Base-by-base conservation (phyloP, 2,888 invertebrate species). In the Helicoverpa assulta region DNA sequence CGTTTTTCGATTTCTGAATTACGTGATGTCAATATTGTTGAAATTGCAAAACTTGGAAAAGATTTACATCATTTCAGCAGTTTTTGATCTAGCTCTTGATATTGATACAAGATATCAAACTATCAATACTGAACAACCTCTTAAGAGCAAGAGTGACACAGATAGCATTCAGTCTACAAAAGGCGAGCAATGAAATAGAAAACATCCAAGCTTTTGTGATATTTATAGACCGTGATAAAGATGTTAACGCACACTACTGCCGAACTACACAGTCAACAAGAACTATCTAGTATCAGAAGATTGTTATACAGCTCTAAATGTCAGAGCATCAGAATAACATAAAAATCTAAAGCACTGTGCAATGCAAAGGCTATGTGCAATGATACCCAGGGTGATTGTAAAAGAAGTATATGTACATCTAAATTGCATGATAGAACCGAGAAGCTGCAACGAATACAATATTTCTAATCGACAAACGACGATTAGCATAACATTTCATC, bases 1-100 rank as follows among this genome's bases (percentile, higher is more conserved):
- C 53, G 54, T 77, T 66, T 57, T 73, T 76, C 47, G 37, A 73
- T 79, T 67, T 73, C 50, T 72, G 50, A 67, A 80, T 80, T 77
- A 82, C 84, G 73, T 76, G 75, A 65, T 67, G 14, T 61, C 52
- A 78, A 68, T 74, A 70, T 60, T 57, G 57, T 70, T 19, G 50
- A 54, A 63, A 56, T 70, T 69, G 21, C 59, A 59, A 73, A 56
- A 63, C 52, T 67, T 69, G 26, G 57, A 57, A 74, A 67, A 69
- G 37, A 55, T 72, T 70, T 67, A 59, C 52, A 73, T 66, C 37
- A 81, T 59, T 70, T n/a, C 58, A 67, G 59, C 59, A 70, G n/a
- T 78, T 70, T 59, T 69, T 66, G 50, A 66, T 62, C 56, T 21
- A 66, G 54, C 47, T 16, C 43, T 54, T 47, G 59, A 73, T 58